Evolutionary conservation across 2,113 vertebrate species (phyloP).

Genomic region (Cinclus mexicanus): DNA sequence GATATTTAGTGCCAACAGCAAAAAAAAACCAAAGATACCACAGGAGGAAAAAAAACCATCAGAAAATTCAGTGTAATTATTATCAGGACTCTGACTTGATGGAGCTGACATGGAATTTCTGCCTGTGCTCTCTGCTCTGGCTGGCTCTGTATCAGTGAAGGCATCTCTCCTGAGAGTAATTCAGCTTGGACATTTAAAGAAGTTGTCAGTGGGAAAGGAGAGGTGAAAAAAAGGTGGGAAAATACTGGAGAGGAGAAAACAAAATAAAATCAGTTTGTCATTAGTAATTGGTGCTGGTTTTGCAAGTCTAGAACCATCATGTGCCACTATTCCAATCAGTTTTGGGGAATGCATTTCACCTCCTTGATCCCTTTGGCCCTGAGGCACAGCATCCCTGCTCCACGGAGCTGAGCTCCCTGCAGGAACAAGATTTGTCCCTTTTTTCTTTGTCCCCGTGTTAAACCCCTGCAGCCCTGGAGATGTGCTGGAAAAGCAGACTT

Average conservation of each 20-base stretch:
- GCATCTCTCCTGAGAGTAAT: background rate
- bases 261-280: background rate
- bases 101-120: background rate
- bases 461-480: background rate
- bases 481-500: background rate
- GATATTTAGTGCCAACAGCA: background rate
- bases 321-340: background rate
- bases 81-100: background rate
- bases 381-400: background rate
- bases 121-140: background rate
- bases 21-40: background rate
- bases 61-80: background rate
- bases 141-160: background rate
- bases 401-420: accelerated
- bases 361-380: accelerated
- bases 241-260: background rate
- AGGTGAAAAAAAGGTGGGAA: background rate
- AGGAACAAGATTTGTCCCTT: accelerated
- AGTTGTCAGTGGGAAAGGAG: background rate
- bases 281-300: background rate
- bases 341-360: background rate
- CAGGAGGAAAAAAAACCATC: background rate
- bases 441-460: background rate
- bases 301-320: accelerated
- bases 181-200: background rate